Base-by-base conservation (phyloP, 2,888 invertebrate species). In the Caenorhabditis auriculariae region DNA sequence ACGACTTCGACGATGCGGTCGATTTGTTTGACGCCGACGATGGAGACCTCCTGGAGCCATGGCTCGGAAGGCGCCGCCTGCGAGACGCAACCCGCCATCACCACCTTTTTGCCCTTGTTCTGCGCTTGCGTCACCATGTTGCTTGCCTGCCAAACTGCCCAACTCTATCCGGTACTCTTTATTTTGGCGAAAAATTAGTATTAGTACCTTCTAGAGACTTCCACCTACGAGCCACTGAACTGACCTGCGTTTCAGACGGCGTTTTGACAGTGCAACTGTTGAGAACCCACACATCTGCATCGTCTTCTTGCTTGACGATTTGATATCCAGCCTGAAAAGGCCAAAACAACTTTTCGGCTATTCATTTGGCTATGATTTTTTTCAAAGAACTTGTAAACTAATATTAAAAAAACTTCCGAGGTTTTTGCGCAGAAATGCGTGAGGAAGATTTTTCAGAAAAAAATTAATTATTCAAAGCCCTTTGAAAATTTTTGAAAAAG, bases 211-310 rank as follows among this genome's bases (percentile, higher is more conserved):
- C 35, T 12, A 35, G n/a, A 35, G 35, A 23, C 6, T 35, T 19
- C 3, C 15, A 49, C 12, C 24, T 24, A 2, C 24, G n/a, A n/a
- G n/a, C n/a, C 21, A 43, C 19, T n/a, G n/a, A n/a, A n/a, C n/a
- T 54, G 19, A 77, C 60, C 52, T 72, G 75, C 26, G 69, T 74
- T 82, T 98, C 96, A 0, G 94, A 90, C 0, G 98, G 98, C 82
- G 88, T 94, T 83, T 98, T 98, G 0, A 98, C 96, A 0, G 96
- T 98, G 82, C 96, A 98, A 49, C 93, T 93, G 84, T 98, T 98
- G 19, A 98, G 85, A 12, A 98, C 84, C 94, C 95, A 95, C 28
- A 98, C 84, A 83, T 94, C 90, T 0, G 96, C 95, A 12, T 86
- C 85, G 45, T 86, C 85, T 83, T 91, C 90, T 60, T 90, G 87